phyloP scores from a whole-genome alignment of 2,797 vertebrate species.

The Gastrophryne carolinensis region DNA sequence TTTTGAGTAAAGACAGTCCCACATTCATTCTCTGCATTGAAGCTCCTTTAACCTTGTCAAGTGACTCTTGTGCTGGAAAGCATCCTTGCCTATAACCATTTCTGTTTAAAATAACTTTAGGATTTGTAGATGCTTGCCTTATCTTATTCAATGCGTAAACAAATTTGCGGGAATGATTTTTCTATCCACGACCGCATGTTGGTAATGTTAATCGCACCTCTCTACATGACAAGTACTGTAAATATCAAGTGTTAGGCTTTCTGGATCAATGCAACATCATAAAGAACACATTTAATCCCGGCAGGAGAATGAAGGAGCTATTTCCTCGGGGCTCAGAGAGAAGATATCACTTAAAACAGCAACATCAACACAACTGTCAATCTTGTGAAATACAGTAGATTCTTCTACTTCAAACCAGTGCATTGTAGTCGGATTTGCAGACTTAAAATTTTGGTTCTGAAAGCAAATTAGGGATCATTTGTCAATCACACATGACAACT shows the following conservation, averaged over 20 bases:
- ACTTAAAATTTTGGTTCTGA: neutral
- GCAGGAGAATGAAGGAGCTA: constrained; percentile 9
- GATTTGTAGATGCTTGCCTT: neutral
- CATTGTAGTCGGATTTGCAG: neutral
- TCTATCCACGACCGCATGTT: neutral
- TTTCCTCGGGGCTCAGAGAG: constrained; percentile 17
- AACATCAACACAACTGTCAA: constrained; percentile 18
- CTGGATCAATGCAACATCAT: constrained; percentile 26
- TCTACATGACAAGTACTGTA: constrained; percentile 47
- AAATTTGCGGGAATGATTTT: constrained; percentile 17
- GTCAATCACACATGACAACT: too few relatives aligned
- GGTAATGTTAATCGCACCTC: constrained; percentile 30
- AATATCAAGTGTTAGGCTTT: constrained; percentile 37
- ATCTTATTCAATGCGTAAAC: neutral
- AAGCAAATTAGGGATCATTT: neutral
- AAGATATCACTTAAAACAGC: constrained; percentile 15
- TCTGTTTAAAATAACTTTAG: constrained; percentile 3
- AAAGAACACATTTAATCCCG: constrained; percentile 17
- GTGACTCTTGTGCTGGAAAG: neutral
- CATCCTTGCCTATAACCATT: neutral
- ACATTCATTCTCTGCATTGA: neutral
- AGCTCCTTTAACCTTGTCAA: constrained; percentile 4
- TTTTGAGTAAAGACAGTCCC: neutral
- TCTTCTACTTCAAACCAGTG: neutral
- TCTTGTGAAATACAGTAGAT: neutral